Conservation (phyloP, 2,113 vertebrate species). For the Xiphophorus maculatus region DNA sequence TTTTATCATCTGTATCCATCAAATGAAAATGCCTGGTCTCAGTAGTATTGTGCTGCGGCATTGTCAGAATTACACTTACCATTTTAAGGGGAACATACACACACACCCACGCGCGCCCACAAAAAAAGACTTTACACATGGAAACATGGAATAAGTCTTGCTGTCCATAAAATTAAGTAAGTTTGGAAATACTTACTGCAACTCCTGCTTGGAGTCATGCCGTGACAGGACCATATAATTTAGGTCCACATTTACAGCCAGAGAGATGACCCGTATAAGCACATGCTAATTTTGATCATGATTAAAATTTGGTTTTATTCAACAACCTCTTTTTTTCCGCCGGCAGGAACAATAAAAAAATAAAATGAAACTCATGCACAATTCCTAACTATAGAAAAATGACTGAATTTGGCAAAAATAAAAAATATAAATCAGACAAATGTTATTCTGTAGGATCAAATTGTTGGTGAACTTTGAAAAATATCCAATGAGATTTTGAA, state of each 20-base stretch:
- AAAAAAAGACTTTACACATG: neutral
- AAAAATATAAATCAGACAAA: too few relatives aligned
- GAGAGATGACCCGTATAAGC: neutral
- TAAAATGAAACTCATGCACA: neutral
- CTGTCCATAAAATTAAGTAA: neutral
- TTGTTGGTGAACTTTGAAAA: neutral
- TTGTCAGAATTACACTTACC: conserved; percentile 22
- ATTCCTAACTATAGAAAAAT: too few relatives aligned
- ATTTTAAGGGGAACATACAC: conserved; percentile 2
- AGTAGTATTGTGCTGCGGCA: conserved; percentile 28
- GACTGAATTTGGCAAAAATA: too few relatives aligned
- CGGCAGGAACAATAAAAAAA: neutral
- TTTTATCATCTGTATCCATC: conserved; percentile 57
- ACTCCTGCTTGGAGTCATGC: neutral
- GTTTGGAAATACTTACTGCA: neutral
- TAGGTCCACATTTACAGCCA: neutral
- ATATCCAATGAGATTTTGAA: neutral
- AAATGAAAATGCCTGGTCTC: conserved; percentile 48
- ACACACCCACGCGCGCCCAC: too few relatives aligned
- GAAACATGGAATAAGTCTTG: neutral
- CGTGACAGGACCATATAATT: neutral
- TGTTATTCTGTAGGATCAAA: neutral
- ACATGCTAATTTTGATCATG: neutral
- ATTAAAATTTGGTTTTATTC: neutral
- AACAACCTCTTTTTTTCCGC: neutral